Percentiles rank a stretch among this genome's conserved stretches.
These are phyloP conservation scores for Lophochroa leadbeateri DNA, from an alignment of 2,113 vertebrate genomes.

Conservation along the genomic window DNA sequence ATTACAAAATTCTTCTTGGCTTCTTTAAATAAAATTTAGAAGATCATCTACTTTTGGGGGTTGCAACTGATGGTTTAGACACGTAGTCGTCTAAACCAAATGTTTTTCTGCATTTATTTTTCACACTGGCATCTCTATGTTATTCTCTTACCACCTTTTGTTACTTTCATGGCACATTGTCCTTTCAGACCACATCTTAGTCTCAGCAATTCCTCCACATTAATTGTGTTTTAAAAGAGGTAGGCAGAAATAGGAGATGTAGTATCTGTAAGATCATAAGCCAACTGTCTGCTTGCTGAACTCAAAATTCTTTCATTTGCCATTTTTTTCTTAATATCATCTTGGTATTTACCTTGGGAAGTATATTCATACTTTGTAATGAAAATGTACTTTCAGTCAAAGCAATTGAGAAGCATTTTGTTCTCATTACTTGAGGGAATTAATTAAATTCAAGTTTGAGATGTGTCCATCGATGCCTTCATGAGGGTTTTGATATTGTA, in stretches of 20 bases:
- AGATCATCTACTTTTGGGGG: not conserved
- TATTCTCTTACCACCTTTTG: not conserved
- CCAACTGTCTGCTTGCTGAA: not conserved
- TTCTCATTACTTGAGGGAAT: not conserved
- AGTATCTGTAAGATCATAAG: not conserved
- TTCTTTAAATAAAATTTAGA: not conserved
- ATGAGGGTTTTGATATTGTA: not conserved
- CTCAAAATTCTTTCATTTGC: not conserved
- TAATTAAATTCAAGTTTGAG: constrained; percentile 12
- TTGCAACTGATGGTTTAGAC: not conserved
- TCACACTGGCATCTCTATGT: not conserved
- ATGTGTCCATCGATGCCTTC: not conserved
- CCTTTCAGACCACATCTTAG: not conserved
- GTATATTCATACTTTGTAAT: not conserved
- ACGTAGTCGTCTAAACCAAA: not conserved
- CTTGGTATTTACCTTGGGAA: constrained; percentile 24
- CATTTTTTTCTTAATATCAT: not conserved
- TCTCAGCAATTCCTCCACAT: not conserved
- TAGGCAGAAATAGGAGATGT: not conserved
- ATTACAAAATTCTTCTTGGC: not conserved
- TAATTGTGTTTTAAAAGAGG: not conserved
- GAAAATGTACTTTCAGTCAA: not conserved
- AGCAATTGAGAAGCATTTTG: not conserved
- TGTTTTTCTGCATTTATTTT: not conserved
- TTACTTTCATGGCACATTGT: not conserved